Base-by-base conservation (phyloP, 2,888 invertebrate genomes). In the Trilocha varians region DNA sequence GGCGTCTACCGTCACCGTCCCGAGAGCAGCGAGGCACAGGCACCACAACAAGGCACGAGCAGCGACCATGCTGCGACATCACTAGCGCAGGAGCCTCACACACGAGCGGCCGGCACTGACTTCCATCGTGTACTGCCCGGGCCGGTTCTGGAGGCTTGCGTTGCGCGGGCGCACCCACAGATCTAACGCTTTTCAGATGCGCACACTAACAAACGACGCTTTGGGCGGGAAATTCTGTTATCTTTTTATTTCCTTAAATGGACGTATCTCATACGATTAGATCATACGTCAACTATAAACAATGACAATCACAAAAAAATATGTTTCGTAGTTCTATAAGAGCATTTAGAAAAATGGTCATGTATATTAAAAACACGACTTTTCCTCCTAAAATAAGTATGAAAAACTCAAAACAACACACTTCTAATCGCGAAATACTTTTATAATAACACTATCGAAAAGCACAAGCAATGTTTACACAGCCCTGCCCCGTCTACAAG, bases 41-140 rank as follows among this genome's bases (percentile, higher is more conserved):
- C 74, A 75, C 76, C 76, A 78, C 59, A 80, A 67, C 61, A 76
- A 67, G 57, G 62, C 74, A 62, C 78, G 76, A 65, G 75, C 77
- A 73, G 69, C 74, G 57, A 67, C 65, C 83, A 83, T 84, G 78
- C 77, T 82, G 78, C 83, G 75, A 73, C 83, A 83, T 83, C 80
- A 83, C 83, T 78, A 70, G 66, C 77, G 70, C 53, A 58, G 53
- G 54, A 55, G 63, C 63, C 61, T 63, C 57, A 65, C 58, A 64
- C 76, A 77, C 82, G 64, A 73, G 75, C 77, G 72, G 52, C 59
- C 78, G 68, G 63, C 66, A 65, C 75, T 51, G 64, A 67, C 67
- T 72, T 68, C 77, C 83, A 83, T 83, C 77, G 78, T 78, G 73
- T 66, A 83, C 83, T 83, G 71, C 65, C 65, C 65, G 69, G 65